Evolutionary conservation across 1,140 invertebrate genomes (phyloP).

Genomic region (Eulimnadia texana): DNA sequence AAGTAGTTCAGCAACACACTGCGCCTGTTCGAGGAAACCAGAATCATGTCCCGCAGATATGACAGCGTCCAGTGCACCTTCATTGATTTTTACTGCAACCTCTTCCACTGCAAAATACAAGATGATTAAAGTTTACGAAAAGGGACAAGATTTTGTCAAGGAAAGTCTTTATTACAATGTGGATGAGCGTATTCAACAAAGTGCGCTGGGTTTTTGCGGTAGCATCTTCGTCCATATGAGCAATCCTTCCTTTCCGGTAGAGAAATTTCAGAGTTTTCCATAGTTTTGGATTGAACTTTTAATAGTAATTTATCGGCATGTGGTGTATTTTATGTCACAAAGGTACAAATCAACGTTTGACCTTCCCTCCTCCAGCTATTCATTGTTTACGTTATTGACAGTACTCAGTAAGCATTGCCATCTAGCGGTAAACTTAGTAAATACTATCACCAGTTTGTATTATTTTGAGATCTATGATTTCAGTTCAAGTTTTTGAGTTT

Average conservation of each 20-base stretch:
- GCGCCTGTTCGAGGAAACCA: slow-evolving; percentile 5
- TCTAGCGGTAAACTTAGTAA: no score
- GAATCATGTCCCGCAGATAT: neutral
- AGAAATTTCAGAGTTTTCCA: neutral
- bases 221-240: slow-evolving; percentile 3
- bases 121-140: neutral
- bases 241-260: slow-evolving; percentile 1
- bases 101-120: neutral
- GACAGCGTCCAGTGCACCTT: slow-evolving; percentile 1
- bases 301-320: neutral
- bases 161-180: neutral
- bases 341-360: neutral
- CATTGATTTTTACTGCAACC: neutral
- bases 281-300: neutral
- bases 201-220: slow-evolving; percentile 7
- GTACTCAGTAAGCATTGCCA: no score
- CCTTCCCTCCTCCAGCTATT: no score
- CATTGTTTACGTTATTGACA: no score
- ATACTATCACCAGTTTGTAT: no score
- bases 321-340: no score
- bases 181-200: slow-evolving; percentile 6
- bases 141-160: neutral
- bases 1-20: slow-evolving; percentile 8
- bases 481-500: no score
- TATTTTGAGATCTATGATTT: no score